phyloP scores from a whole-genome alignment of 2,888 invertebrate species.

The Thelaira solivaga region DNA sequence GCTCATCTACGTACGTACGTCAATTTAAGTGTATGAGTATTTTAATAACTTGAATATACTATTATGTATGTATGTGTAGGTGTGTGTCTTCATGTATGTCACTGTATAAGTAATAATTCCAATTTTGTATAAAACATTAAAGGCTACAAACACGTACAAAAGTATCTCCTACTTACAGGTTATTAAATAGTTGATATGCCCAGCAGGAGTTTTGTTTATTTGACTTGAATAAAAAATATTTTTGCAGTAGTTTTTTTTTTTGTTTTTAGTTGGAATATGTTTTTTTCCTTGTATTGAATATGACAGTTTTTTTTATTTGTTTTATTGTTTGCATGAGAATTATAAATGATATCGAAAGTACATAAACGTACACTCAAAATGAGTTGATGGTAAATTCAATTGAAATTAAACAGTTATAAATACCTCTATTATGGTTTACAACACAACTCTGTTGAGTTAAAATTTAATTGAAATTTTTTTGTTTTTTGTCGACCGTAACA shows the following conservation, averaged over 20 bases:
- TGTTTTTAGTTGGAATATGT: background rate
- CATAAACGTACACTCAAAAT: too few relatives aligned
- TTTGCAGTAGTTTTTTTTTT: background rate
- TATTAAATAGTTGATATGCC: slow-evolving; percentile 24
- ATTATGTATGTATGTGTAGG: too few relatives aligned
- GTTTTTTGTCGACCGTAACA: too few relatives aligned
- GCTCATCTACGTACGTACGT: too few relatives aligned
- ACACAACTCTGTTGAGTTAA: too few relatives aligned
- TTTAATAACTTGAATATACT: too few relatives aligned
- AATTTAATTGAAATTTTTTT: too few relatives aligned
- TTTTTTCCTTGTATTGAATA: slow-evolving; percentile 35
- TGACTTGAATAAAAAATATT: slow-evolving; percentile 37
- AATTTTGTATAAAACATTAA: background rate
- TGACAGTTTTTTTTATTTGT: slow-evolving; percentile 45
- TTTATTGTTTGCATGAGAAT: slow-evolving; percentile 32
- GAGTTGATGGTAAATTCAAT: too few relatives aligned
- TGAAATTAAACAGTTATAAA: too few relatives aligned
- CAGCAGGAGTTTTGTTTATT: slow-evolving; percentile 41
- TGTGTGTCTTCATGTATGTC: background rate
- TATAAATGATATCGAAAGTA: slow-evolving; percentile 54
- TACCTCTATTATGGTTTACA: too few relatives aligned
- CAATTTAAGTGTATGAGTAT: background rate
- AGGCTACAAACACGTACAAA: background rate
- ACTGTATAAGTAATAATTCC: background rate
- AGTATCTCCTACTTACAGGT: slow-evolving; percentile 15